Base-by-base conservation (phyloP, 2,888 invertebrate genomes). In the Drosophila monieri region DNA sequence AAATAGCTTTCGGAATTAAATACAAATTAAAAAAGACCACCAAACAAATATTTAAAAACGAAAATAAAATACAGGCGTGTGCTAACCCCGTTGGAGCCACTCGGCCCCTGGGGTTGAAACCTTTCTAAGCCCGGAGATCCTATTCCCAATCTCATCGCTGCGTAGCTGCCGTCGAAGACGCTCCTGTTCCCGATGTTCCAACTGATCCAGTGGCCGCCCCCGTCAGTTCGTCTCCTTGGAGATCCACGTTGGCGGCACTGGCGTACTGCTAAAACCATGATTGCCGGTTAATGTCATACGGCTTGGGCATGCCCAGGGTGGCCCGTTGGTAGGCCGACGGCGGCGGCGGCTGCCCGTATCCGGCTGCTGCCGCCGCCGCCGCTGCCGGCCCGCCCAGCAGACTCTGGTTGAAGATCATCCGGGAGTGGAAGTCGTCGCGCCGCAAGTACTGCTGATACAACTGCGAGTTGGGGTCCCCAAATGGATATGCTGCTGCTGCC, bases 371-470 rank as follows among this genome's bases (percentile, higher is more conserved):
- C 73, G 95, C 94, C 64, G 94, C 94, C 64, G 94, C 93, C 43
- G 93, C 93, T 6, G 91, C 89, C 53, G 93, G 92, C 3, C 91
- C 90, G 6, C 91, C 87, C 46, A 92, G 68, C 44, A 91, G 70
- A 46, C 91, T 90, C 56, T 90, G 91, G 65, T 90, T 90, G 53
- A 90, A 88, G 92, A 94, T 94, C 88, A 94, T 94, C 76, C 93
- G 93, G 10, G 94, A 93, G 58, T 94, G 94, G 44, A 94, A 90
- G 74, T 94, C 94, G 74, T 94, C 94, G 64, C 94, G 94, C 56
- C 94, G 94, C 72, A 95, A 89, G 90, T 95, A 95, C 89, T 95
- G 95, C 87, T 95, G 95, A 89, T 96, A 96, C 23, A 95, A 90
- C 23, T 95, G 94, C 56, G 94, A 94, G 55, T 94, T 93, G 6